Evolutionary conservation across 64 coral and sea anemone genomes (phyloP).

Genomic region (Stichodactyla mertensii): DNA sequence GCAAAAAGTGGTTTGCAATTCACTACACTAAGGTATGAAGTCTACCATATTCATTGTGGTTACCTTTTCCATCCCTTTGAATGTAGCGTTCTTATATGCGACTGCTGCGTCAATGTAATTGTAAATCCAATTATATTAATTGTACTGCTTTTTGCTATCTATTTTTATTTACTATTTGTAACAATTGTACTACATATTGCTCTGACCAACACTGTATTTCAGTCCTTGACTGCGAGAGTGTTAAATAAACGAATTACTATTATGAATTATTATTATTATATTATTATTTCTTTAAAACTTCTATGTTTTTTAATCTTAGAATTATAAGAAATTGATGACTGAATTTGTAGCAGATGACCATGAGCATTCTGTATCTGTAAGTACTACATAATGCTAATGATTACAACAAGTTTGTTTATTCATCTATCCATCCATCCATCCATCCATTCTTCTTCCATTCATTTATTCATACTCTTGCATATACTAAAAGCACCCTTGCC

Average conservation of each 20-base stretch:
- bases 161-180: too few relatives aligned
- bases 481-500: too few relatives aligned
- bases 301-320: slow-evolving; percentile 32
- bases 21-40: slow-evolving; percentile 64
- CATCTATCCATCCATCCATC: neutral
- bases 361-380: slow-evolving; percentile 78
- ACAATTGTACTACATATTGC: too few relatives aligned
- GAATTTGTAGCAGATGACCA: slow-evolving; percentile 91
- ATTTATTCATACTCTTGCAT: too few relatives aligned
- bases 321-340: slow-evolving; percentile 72
- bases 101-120: too few relatives aligned
- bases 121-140: too few relatives aligned
- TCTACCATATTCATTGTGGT: neutral
- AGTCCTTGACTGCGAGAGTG: too few relatives aligned
- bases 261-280: too few relatives aligned
- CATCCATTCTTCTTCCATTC: too few relatives aligned
- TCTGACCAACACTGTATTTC: too few relatives aligned
- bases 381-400: neutral
- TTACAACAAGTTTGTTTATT: neutral
- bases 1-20: slow-evolving; percentile 88
- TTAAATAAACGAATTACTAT: too few relatives aligned
- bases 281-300: neutral
- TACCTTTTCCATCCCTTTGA: neutral
- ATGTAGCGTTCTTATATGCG: neutral
- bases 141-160: too few relatives aligned